Evolutionary conservation across 2,113 vertebrate genomes (phyloP), one percentile per base, ranked within the genome.

Genomic region (Gobius niger): DNA sequence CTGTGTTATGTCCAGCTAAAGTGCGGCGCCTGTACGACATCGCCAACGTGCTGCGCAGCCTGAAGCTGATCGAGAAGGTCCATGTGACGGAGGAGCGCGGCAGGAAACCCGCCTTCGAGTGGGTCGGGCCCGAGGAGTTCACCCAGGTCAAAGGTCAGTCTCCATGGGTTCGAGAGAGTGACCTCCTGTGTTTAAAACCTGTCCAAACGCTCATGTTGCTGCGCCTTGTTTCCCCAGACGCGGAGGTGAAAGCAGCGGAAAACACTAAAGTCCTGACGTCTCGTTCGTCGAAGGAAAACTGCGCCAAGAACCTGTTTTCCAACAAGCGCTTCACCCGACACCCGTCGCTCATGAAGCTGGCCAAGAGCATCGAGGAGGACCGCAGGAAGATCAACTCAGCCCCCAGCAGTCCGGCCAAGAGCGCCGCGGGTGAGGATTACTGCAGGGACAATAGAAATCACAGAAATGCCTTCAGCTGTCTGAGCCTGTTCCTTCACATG

Each of bases 11-110:
- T 84, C 7, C 86, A 99, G 98, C 96, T 63, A 99, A 98, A 93
- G 96, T 98, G 71, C 92, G 96, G 44, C 94, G 98, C 68, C 89
- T 99, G 66, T 99, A 99, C 67, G 96, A 99, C 72, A 99, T 99
- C 14, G 96, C 97, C 1, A 99, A 99, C 52, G 95, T 99, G 67
- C 93, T 99, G 63, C 96, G 94, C 72, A 99, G 97, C 85, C 92
- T 99, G 64, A 90, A 95, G 68, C 95, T 99, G 62, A 98, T 99
- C 66, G 94, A 96, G 90, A 99, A 99, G 84, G 95, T 99, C 67
- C 95, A 96, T 0, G 93, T 99, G 49, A 96, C 94, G 0, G 96
- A 98, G 47, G 94, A 95, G 73, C 92, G 94, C 66, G 95, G 95
- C 0, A 93, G 95, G 86, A 99, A 98, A 73, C 94, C 96, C n/a